Evolutionary conservation across 2,797 vertebrate genomes (phyloP).

Genomic region (Channa striata): DNA sequence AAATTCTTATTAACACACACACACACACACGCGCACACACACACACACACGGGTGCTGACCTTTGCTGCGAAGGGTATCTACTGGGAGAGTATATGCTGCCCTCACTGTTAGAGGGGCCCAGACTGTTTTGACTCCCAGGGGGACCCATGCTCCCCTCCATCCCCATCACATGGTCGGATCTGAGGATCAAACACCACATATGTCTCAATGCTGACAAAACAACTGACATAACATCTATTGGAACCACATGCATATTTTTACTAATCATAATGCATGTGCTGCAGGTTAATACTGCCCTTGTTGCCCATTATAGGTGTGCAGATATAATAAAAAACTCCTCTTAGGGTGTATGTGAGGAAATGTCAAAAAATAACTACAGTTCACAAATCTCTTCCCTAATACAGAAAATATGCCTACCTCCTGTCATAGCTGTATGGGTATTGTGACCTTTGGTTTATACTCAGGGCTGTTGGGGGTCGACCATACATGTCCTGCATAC

Average conservation of each 20-base stretch:
- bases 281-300: neutral
- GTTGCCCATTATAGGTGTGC: neutral
- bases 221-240: neutral
- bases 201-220: constrained; percentile 6
- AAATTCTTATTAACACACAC: no score
- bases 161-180: constrained; percentile 87
- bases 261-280: no score
- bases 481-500: constrained; percentile 95
- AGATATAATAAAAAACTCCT: neutral
- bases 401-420: constrained; percentile 83
- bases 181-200: constrained; percentile 68
- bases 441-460: constrained; percentile 95
- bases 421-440: constrained; percentile 94
- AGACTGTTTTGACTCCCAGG: constrained; percentile 84
- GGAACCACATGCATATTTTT: neutral
- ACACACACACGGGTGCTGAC: constrained; percentile 58
- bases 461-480: constrained; percentile 88
- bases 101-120: constrained; percentile 87
- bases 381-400: neutral
- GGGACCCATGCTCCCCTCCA: constrained; percentile 85
- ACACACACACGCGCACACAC: neutral
- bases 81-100: constrained; percentile 85
- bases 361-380: neutral
- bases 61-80: constrained; percentile 86
- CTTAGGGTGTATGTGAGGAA: neutral